Evolutionary conservation across 1,140 invertebrate species (phyloP), one percentile per base, ranked within the genome.

Genomic region (Ridgeia piscesae): DNA sequence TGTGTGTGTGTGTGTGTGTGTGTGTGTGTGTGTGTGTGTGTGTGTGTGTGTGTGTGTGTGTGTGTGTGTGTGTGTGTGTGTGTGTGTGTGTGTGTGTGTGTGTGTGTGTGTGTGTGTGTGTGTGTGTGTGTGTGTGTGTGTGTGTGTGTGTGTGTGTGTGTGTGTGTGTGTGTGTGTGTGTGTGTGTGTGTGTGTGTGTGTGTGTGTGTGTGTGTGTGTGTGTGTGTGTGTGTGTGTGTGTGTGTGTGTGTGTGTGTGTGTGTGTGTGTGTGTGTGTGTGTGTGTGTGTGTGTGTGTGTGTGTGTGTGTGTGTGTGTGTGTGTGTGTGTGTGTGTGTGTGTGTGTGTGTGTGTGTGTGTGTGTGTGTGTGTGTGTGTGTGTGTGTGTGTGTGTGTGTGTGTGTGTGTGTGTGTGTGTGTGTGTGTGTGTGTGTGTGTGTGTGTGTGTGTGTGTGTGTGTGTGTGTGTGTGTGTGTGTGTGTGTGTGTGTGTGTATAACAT

Each of bases 1-100:
- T 93, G 93, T 93, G 14, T 34, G 42, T 31, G 35, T 92, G 50
- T 50, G 77, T 89, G 89, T 50, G 17, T 88, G 34, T 91, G 34
- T 92, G 91, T 92, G 35, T 92, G 91, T 92, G 35, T 92, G 91
- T 92, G 35, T 92, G 91, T 92, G 35, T 92, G 91, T 92, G 35
- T 92, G 91, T 92, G 35, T 92, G 91, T 48, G 35, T 92, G 91
- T 92, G 35, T 92, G 91, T 48, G 35, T 92, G 91, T 48, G 35
- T 92, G 91, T 92, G 35, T 92, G 91, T 92, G 35, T 92, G 91
- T 92, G 35, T 92, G 91, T 92, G 35, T 92, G 91, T 92, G 35
- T 92, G 91, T 48, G 35, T 92, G 91, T 92, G 34, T 92, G 91
- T 48, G 31, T 92, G 91, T 50, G n/a, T 58, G 34, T 48, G 34